phyloP scores from a whole-genome alignment of 2,113 vertebrate species.

The Corythornis madagascariensis region DNA sequence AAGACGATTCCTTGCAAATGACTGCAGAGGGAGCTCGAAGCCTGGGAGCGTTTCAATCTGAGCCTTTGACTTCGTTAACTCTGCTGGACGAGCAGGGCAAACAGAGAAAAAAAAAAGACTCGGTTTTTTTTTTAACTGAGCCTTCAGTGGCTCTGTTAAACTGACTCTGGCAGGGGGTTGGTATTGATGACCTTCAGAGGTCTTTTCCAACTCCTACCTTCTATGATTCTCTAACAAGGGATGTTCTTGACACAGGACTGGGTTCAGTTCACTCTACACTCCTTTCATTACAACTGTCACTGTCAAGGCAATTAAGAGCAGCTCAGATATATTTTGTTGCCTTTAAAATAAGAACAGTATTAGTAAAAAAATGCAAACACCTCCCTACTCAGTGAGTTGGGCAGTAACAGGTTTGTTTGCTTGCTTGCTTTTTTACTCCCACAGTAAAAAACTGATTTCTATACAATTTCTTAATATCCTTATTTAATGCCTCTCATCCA shows the following conservation, averaged over 20 bases:
- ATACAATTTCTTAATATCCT: not conserved
- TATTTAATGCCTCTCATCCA: not conserved
- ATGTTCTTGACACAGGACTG: no score
- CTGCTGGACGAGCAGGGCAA: not conserved
- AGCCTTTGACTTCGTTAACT: not conserved
- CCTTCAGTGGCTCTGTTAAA: not conserved
- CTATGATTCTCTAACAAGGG: not conserved
- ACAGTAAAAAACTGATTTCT: not conserved
- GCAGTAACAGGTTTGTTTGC: not conserved
- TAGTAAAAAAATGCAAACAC: not conserved
- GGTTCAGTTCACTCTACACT: not conserved
- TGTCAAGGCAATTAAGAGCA: not conserved
- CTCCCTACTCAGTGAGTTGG: not conserved
- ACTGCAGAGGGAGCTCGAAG: slow-evolving; percentile 66
- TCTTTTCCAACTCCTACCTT: no score
- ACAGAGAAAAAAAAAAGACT: not conserved
- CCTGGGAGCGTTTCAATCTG: not conserved
- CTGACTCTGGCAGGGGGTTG: no score
- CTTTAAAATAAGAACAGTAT: not conserved
- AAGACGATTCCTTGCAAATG: not conserved
- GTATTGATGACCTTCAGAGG: no score
- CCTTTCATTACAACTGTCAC: not conserved
- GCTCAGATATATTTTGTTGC: not conserved
- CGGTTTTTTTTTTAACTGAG: not conserved
- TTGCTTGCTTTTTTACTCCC: not conserved